These are phyloP conservation scores for Nymphicus hollandicus DNA, from an alignment of 2,113 vertebrate species.

Conservation along the genomic window DNA sequence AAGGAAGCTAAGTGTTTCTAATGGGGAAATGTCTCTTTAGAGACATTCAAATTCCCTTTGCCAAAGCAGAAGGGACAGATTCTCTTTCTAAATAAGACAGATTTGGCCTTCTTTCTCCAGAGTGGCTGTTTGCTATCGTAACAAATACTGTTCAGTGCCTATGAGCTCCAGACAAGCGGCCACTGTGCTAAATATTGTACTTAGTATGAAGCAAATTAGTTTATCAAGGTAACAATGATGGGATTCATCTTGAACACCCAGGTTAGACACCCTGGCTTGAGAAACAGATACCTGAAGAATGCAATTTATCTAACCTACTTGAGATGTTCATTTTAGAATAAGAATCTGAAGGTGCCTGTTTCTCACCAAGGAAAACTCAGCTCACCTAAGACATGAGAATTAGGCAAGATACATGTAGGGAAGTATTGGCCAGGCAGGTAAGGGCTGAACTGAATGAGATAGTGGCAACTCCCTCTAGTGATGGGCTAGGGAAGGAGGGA, in stretches of 20 bases:
- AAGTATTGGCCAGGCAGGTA: neutral
- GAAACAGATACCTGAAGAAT: neutral
- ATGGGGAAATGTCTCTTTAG: neutral
- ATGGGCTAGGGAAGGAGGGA: neutral
- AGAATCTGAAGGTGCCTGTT: neutral
- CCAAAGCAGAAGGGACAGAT: neutral
- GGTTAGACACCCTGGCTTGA: neutral
- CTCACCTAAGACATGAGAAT: neutral
- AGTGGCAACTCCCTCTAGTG: neutral
- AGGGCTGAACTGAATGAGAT: neutral
- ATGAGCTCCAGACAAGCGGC: neutral
- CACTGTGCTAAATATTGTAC: neutral
- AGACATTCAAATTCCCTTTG: neutral
- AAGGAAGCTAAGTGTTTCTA: neutral
- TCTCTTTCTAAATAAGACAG: neutral
- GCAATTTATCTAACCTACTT: neutral
- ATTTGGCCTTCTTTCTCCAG: neutral
- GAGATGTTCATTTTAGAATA: neutral
- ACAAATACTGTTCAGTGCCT: neutral
- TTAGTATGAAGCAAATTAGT: neutral
- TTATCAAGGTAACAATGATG: neutral
- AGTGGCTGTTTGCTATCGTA: neutral
- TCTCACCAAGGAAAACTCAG: neutral
- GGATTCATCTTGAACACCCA: neutral
- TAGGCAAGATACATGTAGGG: neutral